These are phyloP conservation scores for Urocitellus parryii DNA, from an alignment of 2,113 vertebrate genomes.

Conservation along the genomic window DNA sequence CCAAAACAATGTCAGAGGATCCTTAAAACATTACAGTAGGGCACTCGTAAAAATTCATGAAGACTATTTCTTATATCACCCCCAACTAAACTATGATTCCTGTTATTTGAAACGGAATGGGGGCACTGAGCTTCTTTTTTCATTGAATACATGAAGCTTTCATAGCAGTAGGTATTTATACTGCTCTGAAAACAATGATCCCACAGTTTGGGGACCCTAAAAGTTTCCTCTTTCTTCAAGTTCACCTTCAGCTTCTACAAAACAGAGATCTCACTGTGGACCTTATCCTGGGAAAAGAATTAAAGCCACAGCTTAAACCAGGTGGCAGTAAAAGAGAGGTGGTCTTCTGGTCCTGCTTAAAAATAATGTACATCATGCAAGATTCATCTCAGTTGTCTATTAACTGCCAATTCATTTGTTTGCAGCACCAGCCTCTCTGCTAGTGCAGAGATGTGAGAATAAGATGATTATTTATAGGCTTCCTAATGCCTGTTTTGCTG, in stretches of 20 bases:
- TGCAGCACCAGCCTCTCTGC: not conserved
- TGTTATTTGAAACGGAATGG: not conserved
- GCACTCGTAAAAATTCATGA: not conserved
- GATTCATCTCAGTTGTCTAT: not conserved
- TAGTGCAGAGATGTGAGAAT: not conserved
- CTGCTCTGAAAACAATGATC: constrained; percentile 28
- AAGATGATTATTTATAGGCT: not conserved
- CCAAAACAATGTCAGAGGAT: not conserved
- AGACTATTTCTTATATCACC: not conserved
- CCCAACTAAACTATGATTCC: not conserved
- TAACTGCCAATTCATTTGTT: not conserved
- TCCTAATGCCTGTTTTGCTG: constrained; percentile 31
- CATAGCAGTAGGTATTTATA: not conserved
- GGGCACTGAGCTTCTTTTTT: not conserved
- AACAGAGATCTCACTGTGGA: not conserved
- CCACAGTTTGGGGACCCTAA: not conserved
- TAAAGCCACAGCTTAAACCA: not conserved
- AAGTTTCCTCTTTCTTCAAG: not conserved
- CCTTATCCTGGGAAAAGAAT: not conserved
- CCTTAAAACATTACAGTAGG: not conserved
- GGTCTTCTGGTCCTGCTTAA: accelerated
- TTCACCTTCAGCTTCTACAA: not conserved
- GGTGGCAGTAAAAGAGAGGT: not conserved
- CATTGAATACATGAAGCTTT: not conserved
- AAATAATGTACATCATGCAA: not conserved